A percentile compares a stretch with the other conserved stretches of the same genome.
Conservation (phyloP, 2,888 invertebrate species). For the Dromius quadrimaculatus region DNA sequence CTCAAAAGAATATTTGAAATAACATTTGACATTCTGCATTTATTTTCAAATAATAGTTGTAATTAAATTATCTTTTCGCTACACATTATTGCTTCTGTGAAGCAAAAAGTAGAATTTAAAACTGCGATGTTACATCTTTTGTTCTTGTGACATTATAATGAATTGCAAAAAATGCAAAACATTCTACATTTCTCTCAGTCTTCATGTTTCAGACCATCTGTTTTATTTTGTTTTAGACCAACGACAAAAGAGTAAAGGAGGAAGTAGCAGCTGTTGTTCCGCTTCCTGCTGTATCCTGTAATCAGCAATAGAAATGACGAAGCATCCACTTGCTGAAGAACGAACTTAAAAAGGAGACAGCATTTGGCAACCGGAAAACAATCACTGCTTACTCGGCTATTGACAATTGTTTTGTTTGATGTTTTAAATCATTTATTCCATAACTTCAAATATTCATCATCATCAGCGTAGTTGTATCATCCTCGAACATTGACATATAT, state of each 20-base stretch:
- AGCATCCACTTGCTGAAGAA: constrained; percentile 25
- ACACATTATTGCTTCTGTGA: too few relatives aligned
- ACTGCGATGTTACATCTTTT: too few relatives aligned
- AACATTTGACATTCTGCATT: too few relatives aligned
- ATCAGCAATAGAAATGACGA: constrained; percentile 60
- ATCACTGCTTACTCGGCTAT: constrained; percentile 47
- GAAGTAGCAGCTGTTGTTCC: constrained; percentile 94
- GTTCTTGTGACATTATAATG: too few relatives aligned
- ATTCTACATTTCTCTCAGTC: constrained; percentile 3
- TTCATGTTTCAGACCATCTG: too few relatives aligned
- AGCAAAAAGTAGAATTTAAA: too few relatives aligned
- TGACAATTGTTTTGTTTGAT: constrained; percentile 46
- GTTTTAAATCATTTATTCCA: constrained; percentile 45
- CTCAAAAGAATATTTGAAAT: too few relatives aligned
- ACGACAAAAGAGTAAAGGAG: constrained; percentile 95
- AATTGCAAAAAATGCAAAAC: too few relatives aligned
- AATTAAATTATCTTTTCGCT: too few relatives aligned
- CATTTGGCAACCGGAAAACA: constrained; percentile 33
- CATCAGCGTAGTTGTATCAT: constrained; percentile 43
- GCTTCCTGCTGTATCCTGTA: constrained; percentile 95
- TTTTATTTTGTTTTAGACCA: constrained; percentile 80
- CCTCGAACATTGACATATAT: constrained; percentile 30
- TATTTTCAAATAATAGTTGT: too few relatives aligned
- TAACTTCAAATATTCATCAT: constrained; percentile 37
- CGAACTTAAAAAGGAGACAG: constrained; percentile 9